Evolutionary conservation across 2,888 invertebrate species (phyloP).

Genomic region (Brachyptera putata): DNA sequence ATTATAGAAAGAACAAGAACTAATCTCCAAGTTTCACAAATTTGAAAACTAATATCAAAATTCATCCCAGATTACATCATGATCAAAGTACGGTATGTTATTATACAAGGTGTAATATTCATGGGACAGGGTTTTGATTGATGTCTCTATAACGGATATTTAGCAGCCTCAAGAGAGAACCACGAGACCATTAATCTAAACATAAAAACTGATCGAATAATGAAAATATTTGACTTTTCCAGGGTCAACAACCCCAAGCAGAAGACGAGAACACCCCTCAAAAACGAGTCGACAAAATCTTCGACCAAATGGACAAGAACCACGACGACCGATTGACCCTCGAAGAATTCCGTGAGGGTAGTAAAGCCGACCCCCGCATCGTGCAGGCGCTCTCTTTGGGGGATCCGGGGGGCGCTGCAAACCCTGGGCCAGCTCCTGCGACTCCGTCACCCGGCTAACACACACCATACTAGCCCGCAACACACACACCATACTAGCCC

Average conservation of each 20-base stretch:
- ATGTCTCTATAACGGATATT: no score
- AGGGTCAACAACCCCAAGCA: constrained; percentile 85
- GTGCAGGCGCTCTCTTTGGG: constrained; percentile 91
- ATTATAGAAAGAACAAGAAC: no score
- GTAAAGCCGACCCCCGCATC: constrained; percentile 97
- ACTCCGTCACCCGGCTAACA: constrained; percentile 27
- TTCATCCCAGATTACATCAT: no score
- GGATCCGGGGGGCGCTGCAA: constrained; percentile 47
- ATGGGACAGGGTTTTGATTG: no score
- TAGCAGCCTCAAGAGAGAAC: no score
- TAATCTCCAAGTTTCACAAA: no score
- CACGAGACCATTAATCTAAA: no score
- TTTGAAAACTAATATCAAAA: no score
- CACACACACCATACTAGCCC: background rate
- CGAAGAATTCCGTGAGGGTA: constrained; percentile 95
- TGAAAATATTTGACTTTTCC: no score
- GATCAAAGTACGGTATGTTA: no score
- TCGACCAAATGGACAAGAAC: constrained; percentile 98
- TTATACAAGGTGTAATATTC: no score
- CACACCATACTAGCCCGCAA: background rate
- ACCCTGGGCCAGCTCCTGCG: constrained; percentile 6
- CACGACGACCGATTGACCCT: constrained; percentile 93
- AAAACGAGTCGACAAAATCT: constrained; percentile 96
- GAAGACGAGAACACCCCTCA: constrained; percentile 91
- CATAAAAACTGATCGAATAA: no score